Conservation (phyloP, 2,113 vertebrate species). For the Caretta caretta region DNA sequence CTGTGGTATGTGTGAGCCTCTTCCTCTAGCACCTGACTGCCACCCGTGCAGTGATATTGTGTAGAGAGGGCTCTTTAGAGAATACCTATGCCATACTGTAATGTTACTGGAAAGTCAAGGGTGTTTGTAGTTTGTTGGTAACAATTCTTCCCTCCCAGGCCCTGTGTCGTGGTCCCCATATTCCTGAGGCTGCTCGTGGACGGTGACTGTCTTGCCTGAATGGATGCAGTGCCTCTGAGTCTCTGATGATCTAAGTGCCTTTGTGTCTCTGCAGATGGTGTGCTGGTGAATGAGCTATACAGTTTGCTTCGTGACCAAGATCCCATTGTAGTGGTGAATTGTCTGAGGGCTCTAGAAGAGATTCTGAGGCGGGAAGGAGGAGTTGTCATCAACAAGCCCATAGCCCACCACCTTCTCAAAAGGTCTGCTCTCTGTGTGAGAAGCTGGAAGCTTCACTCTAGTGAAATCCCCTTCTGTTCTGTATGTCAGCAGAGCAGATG, state of each 20-base stretch:
- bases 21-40: accelerated
- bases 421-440: constrained; percentile 79
- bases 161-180: accelerated
- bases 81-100: neutral
- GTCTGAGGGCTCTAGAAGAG: constrained; percentile 94
- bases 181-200: accelerated
- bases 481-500: neutral
- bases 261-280: constrained; percentile 81
- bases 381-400: constrained; percentile 96
- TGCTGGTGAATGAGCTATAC: constrained; percentile 95
- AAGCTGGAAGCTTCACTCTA: neutral
- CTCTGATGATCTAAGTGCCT: neutral
- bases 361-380: constrained; percentile 94
- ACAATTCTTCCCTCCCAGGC: neutral
- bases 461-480: neutral
- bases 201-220: accelerated
- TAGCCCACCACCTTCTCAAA: constrained; percentile 97
- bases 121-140: neutral
- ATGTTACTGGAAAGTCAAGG: accelerated
- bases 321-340: constrained; percentile 96
- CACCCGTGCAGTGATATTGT: neutral
- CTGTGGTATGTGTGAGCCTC: neutral
- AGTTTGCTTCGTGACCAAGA: constrained; percentile 94
- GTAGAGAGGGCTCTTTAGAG: neutral
- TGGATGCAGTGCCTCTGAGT: neutral